Base-by-base conservation (phyloP, 2,888 invertebrate species). In the Cordylochernes scorpioides region DNA sequence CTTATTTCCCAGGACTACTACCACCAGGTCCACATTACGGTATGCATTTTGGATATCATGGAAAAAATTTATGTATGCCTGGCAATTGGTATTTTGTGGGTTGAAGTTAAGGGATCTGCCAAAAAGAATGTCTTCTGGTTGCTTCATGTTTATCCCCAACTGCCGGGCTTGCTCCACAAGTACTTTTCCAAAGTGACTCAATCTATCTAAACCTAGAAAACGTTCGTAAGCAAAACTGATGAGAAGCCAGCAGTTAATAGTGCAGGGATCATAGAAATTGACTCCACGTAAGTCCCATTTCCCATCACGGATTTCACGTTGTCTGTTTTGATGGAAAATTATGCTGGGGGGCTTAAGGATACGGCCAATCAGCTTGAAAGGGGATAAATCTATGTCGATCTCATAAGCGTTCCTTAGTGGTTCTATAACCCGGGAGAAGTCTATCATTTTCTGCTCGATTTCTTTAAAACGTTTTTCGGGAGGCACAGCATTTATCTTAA, bases 291-390 rank as follows among this genome's bases (percentile, higher is more conserved):
- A 31, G 15, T 38, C 32, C 40, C 40, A 40, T 2, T 27, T 27
- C 3, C 40, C 40, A 24, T 39, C 29, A 14, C 18, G 35, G 6
- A 38, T 37, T 27, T 27, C 27, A 13, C 37, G 27, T 18, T 29
- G 15, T 8, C 17, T 15, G 6, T 30, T 28, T 19, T 29, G 12
- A 7, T 28, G 30, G 13, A 39, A 39, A 4, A 26, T n/a, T 4
- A 41, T 32, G 28, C 17, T 31, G 15, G 41, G 41, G n/a, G 35
- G 15, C 8, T 34, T 28, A 3, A 41, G 17, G 10, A 41, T 33
- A 13, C 39, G 30, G 12, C 39, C 41, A 15, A 31, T 27, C 4
- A 41, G 19, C 5, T 18, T 12, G 5, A 41, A 16, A n/a, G 41
- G 39, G 2, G 32, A 25, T n/a, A 24, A 14, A 5, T 28, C 12